Evolutionary conservation across 1,140 invertebrate genomes (phyloP).

Genomic region (Drosophila nigromelanica): DNA sequence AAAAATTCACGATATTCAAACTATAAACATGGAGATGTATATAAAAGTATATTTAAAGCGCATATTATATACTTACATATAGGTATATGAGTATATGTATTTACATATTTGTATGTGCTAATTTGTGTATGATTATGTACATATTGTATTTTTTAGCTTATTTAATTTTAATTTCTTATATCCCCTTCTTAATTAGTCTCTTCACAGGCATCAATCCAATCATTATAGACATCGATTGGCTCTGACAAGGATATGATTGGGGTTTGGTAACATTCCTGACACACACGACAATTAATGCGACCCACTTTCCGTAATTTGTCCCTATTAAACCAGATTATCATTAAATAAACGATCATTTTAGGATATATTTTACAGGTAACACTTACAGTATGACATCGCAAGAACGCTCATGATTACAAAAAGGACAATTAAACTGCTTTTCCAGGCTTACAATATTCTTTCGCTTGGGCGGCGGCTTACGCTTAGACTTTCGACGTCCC

Average conservation of each 20-base stretch:
- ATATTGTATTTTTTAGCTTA: too few species aligned
- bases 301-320: slow-evolving; percentile 96
- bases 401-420: slow-evolving; percentile 99
- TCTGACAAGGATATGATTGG: slow-evolving; percentile 98
- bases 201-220: slow-evolving; percentile 99
- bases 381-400: slow-evolving; percentile 99
- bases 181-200: slow-evolving; percentile 87
- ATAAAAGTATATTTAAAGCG: too few species aligned
- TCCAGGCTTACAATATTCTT: slow-evolving; percentile 97
- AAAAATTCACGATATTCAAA: not conserved
- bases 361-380: not conserved
- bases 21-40: too few species aligned
- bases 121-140: too few species aligned
- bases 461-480: slow-evolving; percentile 97
- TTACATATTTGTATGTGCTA: too few species aligned
- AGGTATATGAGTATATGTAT: too few species aligned
- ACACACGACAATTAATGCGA: slow-evolving; percentile 95
- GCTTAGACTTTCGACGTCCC: slow-evolving; percentile 98
- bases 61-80: too few species aligned
- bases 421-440: slow-evolving; percentile 98
- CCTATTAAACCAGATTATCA: slow-evolving; percentile 86
- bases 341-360: slow-evolving; percentile 11
- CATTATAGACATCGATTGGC: slow-evolving; percentile 99
- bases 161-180: too few species aligned
- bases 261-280: slow-evolving; percentile 97